These are phyloP conservation scores for Aphaenogaster ashmeadi DNA, from an alignment of 1,140 invertebrate genomes.

Conservation along the genomic window DNA sequence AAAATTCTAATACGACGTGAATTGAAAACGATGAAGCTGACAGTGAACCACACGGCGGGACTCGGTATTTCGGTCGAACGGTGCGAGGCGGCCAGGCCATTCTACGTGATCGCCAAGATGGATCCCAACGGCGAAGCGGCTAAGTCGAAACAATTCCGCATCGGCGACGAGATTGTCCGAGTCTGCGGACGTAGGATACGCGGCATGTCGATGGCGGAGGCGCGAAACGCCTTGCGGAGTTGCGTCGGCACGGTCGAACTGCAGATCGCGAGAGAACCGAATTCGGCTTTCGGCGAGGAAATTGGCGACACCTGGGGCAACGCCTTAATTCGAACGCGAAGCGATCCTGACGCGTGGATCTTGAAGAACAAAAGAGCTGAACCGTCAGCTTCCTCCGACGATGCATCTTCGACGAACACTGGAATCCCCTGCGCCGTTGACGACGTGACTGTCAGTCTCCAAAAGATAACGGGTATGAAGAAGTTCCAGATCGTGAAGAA, in stretches of 20 bases:
- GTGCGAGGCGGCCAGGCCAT: conserved; percentile 80
- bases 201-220: conserved; percentile 89
- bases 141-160: conserved; percentile 82
- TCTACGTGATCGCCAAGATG: conserved; percentile 82
- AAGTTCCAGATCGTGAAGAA: conserved; percentile 84
- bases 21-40: conserved; percentile 81
- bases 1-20: conserved; percentile 78
- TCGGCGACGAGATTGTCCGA: conserved; percentile 91
- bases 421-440: not conserved
- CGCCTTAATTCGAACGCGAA: conserved; percentile 71
- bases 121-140: conserved; percentile 80
- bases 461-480: conserved; percentile 84
- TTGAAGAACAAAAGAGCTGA: conserved; percentile 56
- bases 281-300: conserved; percentile 71
- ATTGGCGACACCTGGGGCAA: conserved; percentile 79
- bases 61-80: conserved; percentile 81
- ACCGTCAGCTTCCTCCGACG: not conserved
- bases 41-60: conserved; percentile 69
- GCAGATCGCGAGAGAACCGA: conserved; percentile 79
- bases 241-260: conserved; percentile 81
- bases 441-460: conserved; percentile 17
- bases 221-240: conserved; percentile 88
- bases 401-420: not conserved
- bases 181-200: conserved; percentile 90
- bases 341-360: conserved; percentile 82